These are phyloP conservation scores for Ochotona curzoniae DNA, from an alignment of 2,113 vertebrate genomes.

Conservation along the genomic window DNA sequence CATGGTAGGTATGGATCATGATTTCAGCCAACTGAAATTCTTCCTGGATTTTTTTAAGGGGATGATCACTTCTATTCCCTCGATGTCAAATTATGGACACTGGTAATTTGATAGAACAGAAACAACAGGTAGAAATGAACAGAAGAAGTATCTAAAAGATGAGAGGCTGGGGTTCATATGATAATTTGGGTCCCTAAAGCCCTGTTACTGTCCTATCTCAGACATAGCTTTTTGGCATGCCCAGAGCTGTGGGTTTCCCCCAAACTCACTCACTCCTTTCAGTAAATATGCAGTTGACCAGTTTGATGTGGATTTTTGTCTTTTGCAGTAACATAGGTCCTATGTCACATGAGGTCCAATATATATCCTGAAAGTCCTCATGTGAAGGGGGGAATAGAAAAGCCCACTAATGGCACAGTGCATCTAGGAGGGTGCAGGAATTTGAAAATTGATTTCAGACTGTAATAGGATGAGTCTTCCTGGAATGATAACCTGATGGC, in stretches of 20 bases:
- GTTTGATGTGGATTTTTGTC: background rate
- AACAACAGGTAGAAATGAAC: background rate
- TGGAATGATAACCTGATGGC: background rate
- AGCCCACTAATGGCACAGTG: fast-evolving
- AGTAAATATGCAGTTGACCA: background rate
- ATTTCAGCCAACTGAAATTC: background rate
- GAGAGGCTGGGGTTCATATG: background rate
- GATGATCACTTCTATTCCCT: background rate
- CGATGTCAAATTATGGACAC: background rate
- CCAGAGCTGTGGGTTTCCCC: background rate
- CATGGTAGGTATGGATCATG: background rate
- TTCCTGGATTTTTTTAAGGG: background rate
- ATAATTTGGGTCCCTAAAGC: background rate
- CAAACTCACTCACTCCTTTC: background rate
- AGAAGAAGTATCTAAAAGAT: background rate
- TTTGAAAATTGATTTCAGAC: background rate
- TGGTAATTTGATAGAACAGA: background rate
- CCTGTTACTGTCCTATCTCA: background rate
- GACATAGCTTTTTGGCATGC: background rate
- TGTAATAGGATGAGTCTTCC: background rate
- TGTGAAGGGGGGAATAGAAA: background rate
- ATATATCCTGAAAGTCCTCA: background rate
- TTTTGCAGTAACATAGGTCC: background rate
- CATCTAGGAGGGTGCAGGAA: background rate
- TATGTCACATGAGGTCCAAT: background rate